phyloP scores from a whole-genome alignment of 2,888 invertebrate genomes.

The Acrobasis repandana region DNA sequence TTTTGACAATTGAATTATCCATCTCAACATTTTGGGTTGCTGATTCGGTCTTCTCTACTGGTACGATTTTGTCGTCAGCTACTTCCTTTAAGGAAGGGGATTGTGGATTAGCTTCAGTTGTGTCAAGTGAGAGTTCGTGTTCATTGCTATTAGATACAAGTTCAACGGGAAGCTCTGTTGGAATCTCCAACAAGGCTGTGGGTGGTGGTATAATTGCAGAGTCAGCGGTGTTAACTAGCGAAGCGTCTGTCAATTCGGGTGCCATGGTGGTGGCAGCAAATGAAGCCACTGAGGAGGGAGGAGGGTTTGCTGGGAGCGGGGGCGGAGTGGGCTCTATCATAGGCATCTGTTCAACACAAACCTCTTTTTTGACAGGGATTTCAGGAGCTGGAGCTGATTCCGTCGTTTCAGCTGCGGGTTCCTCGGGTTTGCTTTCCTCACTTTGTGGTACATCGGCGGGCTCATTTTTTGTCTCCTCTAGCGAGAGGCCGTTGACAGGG shows the following conservation, averaged over 20 bases:
- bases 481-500: conserved; percentile 69
- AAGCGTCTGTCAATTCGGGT: conserved; percentile 73
- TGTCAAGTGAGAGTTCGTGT: conserved; percentile 29
- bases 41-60: conserved; percentile 16
- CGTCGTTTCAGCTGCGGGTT: conserved; percentile 55
- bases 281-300: conserved; percentile 89
- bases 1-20: background rate
- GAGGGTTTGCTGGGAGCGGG: conserved; percentile 88
- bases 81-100: conserved; percentile 43
- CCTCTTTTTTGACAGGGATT: conserved; percentile 76
- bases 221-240: conserved; percentile 70
- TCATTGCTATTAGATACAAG: conserved; percentile 37
- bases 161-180: conserved; percentile 43
- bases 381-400: conserved; percentile 68
- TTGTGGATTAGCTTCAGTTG: conserved; percentile 33
- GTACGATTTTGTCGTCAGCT: conserved; percentile 33
- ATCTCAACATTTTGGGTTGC: background rate
- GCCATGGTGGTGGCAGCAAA: conserved; percentile 88
- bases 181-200: conserved; percentile 50
- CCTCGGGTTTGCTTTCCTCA: conserved; percentile 61
- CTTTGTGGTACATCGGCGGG: conserved; percentile 46
- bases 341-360: conserved; percentile 83
- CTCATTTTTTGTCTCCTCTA: conserved; percentile 62
- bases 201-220: conserved; percentile 54
- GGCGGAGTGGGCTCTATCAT: conserved; percentile 86